Conservation (phyloP, 2,797 vertebrate genomes). For the Centropyge bicolor region DNA sequence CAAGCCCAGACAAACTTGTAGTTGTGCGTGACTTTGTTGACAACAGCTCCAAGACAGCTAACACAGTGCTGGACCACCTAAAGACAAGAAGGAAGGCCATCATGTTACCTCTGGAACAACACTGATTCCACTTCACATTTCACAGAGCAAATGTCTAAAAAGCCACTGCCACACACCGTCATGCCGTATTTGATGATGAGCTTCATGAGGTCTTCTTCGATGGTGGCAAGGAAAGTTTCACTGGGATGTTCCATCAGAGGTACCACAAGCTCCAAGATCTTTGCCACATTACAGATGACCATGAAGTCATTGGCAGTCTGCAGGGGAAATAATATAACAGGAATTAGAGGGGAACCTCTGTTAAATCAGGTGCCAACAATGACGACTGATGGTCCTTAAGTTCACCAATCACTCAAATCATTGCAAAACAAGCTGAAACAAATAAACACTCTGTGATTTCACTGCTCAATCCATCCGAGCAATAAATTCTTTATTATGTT, state of each 20-base stretch:
- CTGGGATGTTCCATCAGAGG: slow-evolving; percentile 98
- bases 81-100: slow-evolving; percentile 7
- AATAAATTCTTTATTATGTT: background rate
- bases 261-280: slow-evolving; percentile 97
- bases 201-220: slow-evolving; percentile 99
- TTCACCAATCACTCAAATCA: background rate
- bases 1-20: slow-evolving; percentile 99
- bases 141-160: background rate
- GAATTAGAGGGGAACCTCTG: background rate
- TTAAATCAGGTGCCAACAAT: background rate
- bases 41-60: slow-evolving; percentile 96
- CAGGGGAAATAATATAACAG: slow-evolving; percentile 6
- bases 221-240: slow-evolving; percentile 96
- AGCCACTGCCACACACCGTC: slow-evolving; percentile 87
- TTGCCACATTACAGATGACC: slow-evolving; percentile 99
- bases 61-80: slow-evolving; percentile 98
- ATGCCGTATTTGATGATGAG: slow-evolving; percentile 99
- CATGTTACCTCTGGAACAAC: background rate
- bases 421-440: background rate
- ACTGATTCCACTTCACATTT: background rate
- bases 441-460: background rate
- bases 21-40: slow-evolving; percentile 98
- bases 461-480: background rate
- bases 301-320: slow-evolving; percentile 99
- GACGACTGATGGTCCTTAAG: background rate